These are phyloP conservation scores for Shinisaurus crocodilurus DNA, from an alignment of 2,113 vertebrate genomes.

Conservation along the genomic window DNA sequence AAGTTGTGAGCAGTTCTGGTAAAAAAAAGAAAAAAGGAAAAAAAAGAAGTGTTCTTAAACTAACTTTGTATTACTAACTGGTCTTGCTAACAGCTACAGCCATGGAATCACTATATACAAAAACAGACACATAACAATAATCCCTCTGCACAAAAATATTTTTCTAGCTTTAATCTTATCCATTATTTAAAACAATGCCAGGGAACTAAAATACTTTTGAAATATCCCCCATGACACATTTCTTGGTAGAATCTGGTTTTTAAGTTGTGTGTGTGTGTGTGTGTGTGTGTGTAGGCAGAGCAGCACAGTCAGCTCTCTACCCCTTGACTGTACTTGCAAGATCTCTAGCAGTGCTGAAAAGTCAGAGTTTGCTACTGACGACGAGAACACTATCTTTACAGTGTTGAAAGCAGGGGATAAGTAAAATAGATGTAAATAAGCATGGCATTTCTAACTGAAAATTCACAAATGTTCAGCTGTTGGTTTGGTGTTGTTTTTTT, in stretches of 20 bases:
- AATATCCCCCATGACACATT: background rate
- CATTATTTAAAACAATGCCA: background rate
- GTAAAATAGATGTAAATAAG: background rate
- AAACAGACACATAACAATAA: rapidly evolving
- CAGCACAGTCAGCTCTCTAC: background rate
- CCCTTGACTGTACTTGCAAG: background rate
- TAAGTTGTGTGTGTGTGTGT: constrained; percentile 18
- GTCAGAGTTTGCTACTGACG: constrained; percentile 22
- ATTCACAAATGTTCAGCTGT: background rate
- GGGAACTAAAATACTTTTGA: background rate
- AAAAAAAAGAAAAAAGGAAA: too few relatives aligned
- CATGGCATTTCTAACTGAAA: background rate
- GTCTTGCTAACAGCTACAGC: rapidly evolving
- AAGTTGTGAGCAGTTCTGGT: rapidly evolving
- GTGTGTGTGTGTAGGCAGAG: constrained; percentile 20
- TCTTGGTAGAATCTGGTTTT: background rate
- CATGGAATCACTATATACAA: background rate
- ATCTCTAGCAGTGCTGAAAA: background rate
- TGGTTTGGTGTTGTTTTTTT: background rate
- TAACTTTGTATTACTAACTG: background rate
- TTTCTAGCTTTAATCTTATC: background rate
- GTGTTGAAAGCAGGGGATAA: background rate
- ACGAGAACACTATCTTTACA: constrained; percentile 20
- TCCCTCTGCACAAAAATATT: background rate
- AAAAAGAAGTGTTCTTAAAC: background rate